Conservation (phyloP, 37 sponge, comb jelly and placozoan species). For the Bolinopsis microptera region DNA sequence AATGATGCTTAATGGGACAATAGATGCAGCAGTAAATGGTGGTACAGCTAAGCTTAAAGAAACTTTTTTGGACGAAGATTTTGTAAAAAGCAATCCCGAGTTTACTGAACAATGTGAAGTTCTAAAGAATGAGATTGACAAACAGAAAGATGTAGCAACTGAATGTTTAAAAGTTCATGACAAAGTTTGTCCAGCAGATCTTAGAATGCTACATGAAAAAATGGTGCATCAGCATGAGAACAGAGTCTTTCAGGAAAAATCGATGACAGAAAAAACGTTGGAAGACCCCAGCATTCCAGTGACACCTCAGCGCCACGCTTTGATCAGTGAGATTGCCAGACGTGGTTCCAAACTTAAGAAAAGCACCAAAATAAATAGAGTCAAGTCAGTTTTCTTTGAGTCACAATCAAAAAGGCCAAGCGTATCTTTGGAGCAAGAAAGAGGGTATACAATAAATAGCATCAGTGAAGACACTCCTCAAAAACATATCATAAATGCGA, state of each 20-base stretch:
- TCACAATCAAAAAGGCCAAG: not conserved
- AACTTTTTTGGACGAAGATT: not conserved
- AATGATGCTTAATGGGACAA: conserved; percentile 54
- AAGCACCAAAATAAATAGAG: conserved; percentile 25
- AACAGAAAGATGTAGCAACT: not conserved
- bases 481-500: not conserved
- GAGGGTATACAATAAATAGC: not conserved
- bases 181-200: conserved; percentile 23
- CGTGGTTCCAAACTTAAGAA: conserved; percentile 32
- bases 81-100: not conserved
- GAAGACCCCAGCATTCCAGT: not conserved
- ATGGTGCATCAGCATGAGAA: conserved; percentile 46
- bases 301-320: not conserved
- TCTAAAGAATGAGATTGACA: not conserved
- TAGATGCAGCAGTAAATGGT: conserved; percentile 62
- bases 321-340: not conserved
- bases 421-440: not conserved
- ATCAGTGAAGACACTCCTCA: too few species aligned
- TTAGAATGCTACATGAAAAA: conserved; percentile 49
- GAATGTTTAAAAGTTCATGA: conserved; percentile 31
- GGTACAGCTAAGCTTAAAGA: not conserved
- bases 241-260: not conserved
- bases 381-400: not conserved
- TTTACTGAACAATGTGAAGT: not conserved
- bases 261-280: not conserved